A percentile compares a stretch with the other conserved stretches of the same genome.
Conservation (phyloP, 2,797 vertebrate genomes). For the Oreochromis grahami region DNA sequence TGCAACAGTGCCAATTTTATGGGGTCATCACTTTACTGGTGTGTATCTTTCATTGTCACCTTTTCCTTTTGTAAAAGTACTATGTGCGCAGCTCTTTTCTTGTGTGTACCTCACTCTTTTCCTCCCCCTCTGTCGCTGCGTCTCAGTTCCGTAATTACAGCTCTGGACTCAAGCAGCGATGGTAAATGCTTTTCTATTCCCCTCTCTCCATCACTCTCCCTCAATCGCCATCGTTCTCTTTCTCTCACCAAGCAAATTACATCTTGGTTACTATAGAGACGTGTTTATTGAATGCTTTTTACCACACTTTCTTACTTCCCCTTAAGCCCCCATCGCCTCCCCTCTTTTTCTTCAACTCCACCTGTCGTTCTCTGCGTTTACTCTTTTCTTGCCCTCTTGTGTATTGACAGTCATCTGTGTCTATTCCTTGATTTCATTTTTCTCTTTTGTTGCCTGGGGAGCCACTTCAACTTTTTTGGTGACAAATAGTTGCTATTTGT, state of each 20-base stretch:
- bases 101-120: slow-evolving; percentile 35
- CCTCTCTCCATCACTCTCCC: slow-evolving; percentile 70
- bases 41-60: slow-evolving; percentile 36
- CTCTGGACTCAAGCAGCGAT: slow-evolving; percentile 80
- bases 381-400: slow-evolving; percentile 9
- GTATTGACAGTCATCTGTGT: slow-evolving; percentile 37
- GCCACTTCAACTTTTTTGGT: not conserved
- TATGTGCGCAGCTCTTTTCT: slow-evolving; percentile 40
- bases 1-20: slow-evolving; percentile 31
- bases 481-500: slow-evolving; percentile 45
- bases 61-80: slow-evolving; percentile 50
- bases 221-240: slow-evolving; percentile 60
- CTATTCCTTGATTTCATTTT: slow-evolving; percentile 21
- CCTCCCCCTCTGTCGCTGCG: slow-evolving; percentile 45
- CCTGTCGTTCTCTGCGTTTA: slow-evolving; percentile 24
- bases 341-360: not conserved
- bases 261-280: slow-evolving; percentile 81
- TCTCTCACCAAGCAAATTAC: slow-evolving; percentile 80
- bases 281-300: slow-evolving; percentile 78
- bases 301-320: slow-evolving; percentile 49
- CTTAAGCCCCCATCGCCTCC: not conserved
- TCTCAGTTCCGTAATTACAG: slow-evolving; percentile 79
- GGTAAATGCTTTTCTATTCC: slow-evolving; percentile 80
- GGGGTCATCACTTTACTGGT: slow-evolving; percentile 43
- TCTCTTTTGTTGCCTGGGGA: slow-evolving; percentile 31